Evolutionary conservation across 2,113 vertebrate genomes (phyloP).

Genomic region (Notothenia coriiceps): DNA sequence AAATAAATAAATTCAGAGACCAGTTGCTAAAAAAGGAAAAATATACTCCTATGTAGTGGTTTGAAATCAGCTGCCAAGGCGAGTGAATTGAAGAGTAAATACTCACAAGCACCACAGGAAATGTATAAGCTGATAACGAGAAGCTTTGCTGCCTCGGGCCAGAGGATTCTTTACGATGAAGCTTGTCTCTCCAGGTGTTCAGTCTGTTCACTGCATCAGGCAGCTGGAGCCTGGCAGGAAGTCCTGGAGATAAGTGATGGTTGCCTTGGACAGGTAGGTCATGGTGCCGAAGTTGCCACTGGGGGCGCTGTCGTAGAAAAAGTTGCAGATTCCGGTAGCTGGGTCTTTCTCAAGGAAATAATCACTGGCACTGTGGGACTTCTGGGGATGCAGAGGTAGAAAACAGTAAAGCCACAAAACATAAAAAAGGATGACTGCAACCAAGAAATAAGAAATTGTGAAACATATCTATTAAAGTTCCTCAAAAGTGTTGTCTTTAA

Average conservation of each 20-base stretch:
- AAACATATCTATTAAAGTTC: too few relatives aligned
- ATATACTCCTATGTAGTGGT: not conserved
- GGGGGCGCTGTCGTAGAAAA: conserved; percentile 97
- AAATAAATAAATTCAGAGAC: conserved; percentile 53
- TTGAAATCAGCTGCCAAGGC: conserved; percentile 41
- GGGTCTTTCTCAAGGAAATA: conserved; percentile 91
- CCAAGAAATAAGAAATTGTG: too few relatives aligned
- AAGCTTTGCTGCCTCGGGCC: conserved; percentile 23
- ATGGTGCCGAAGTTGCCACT: conserved; percentile 97
- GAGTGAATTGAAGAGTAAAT: conserved; percentile 16
- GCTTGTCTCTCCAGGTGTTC: conserved; percentile 5
- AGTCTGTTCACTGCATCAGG: conserved; percentile 88
- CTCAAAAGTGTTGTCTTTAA: too few relatives aligned
- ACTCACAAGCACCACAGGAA: conserved; percentile 33
- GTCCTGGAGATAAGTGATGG: conserved; percentile 91
- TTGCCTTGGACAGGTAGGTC: conserved; percentile 97
- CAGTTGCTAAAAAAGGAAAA: conserved; percentile 3
- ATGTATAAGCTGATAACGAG: conserved; percentile 10
- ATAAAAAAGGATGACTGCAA: too few relatives aligned
- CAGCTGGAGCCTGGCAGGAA: conserved; percentile 93
- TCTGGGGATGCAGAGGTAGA: conserved; percentile 78
- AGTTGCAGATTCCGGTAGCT: conserved; percentile 94
- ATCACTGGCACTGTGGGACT: conserved; percentile 88
- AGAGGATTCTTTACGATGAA: not conserved
- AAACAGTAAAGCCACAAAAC: not conserved